Evolutionary conservation across 2,113 vertebrate species (phyloP), one percentile per base, ranked within the genome.

Genomic region (Phrynosoma platyrhinos): DNA sequence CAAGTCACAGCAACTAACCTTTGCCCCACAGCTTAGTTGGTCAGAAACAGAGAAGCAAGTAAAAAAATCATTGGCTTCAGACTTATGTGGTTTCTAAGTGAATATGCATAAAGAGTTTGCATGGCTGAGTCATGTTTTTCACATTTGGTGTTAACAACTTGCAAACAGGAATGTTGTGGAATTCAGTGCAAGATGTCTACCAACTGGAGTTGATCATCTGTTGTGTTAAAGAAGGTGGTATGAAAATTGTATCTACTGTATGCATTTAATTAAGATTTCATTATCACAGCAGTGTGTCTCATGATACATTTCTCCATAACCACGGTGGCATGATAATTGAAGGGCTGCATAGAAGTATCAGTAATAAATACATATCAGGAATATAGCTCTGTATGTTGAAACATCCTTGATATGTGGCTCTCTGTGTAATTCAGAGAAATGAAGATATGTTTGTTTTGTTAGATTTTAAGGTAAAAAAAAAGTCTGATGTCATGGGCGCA

Each of bases 101-200:
- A 55, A 25, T 55, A 74, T 25, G 5, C 18, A 47, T 83, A n/a
- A 69, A 83, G 68, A 53, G 71, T 21, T 83, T 1, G 27, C 55
- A 53, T 71, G 30, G 47, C 82, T 83, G 82, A 83, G n/a, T 83
- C 16, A 47, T 68, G 7, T 53, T 18, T 83, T 83, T 84, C 71
- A 13, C 12, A 40, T 74, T 23, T 74, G 71, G 83, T 75, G 23
- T 40, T 75, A 84, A 16, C 55, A 58, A 83, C 47, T 40, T 75
- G 83, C 58, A 53, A 84, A 75, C 23, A 25, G 71, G 52, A 75
- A 84, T 75, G 53, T 16, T 58, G 12, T 77, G 55, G 75, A 77
- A 36, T 42, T 40, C 58, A n/a, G 84, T 66, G 40, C 9, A 77
- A 66, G 40, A 85, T 85, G 40, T 42, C n/a, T 42, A 84, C 52